Conservation (phyloP, 2,888 invertebrate genomes). For the Sesia bembeciformis region DNA sequence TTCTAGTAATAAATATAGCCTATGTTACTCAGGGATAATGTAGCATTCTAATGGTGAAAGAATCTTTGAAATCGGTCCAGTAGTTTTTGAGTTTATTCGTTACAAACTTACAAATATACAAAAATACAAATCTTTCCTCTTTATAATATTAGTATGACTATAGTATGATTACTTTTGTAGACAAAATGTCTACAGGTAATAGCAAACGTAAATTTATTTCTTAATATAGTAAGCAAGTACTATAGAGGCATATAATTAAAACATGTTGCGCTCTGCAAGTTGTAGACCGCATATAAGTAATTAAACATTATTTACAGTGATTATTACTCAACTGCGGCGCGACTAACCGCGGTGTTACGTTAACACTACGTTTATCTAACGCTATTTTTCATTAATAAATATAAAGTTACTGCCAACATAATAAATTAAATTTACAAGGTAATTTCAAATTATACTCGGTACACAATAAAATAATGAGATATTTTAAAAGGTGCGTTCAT, state of each 20-base stretch:
- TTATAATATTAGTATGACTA: no score
- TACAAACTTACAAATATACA: no score
- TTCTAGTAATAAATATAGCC: no score
- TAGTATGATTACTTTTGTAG: no score
- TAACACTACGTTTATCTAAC: conserved; percentile 11
- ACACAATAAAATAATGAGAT: not conserved
- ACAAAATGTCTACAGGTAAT: no score
- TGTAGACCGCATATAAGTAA: conserved; percentile 14
- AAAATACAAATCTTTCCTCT: no score
- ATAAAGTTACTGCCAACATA: not conserved
- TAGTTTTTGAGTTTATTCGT: no score
- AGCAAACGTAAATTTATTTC: not conserved
- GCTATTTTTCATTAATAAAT: not conserved
- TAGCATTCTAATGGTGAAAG: no score
- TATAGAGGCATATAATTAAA: conserved; percentile 1
- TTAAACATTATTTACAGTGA: conserved; percentile 37
- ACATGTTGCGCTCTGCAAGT: conserved; percentile 9
- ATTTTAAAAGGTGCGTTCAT: conserved; percentile 15
- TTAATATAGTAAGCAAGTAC: not conserved
- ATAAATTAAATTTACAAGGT: not conserved
- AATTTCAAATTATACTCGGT: no score
- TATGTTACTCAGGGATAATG: no score
- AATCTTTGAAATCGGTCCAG: no score
- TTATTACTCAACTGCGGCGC: conserved; percentile 34
- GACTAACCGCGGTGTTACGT: conserved; percentile 29